These are phyloP conservation scores for Indicator indicator DNA, from an alignment of 2,113 vertebrate species.

Conservation along the genomic window DNA sequence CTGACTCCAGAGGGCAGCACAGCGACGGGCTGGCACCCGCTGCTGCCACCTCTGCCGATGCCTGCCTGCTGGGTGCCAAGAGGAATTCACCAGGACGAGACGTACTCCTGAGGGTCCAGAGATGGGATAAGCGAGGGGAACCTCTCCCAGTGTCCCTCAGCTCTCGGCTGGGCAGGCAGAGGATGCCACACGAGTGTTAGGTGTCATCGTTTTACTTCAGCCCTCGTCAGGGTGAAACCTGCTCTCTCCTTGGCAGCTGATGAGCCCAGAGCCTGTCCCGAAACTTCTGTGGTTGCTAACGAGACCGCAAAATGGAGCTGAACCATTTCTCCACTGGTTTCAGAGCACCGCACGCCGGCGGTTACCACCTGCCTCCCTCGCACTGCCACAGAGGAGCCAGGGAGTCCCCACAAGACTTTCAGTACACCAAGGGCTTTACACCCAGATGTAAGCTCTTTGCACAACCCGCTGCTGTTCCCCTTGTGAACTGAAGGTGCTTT, in stretches of 20 bases:
- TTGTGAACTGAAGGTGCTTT: neutral
- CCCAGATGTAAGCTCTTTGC: neutral
- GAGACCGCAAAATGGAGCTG: neutral
- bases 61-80: neutral
- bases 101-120: rapidly evolving
- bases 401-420: neutral
- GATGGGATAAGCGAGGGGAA: rapidly evolving
- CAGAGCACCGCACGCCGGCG: rapidly evolving
- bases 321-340: neutral
- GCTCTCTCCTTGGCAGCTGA: neutral
- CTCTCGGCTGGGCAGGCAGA: neutral
- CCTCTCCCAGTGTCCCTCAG: rapidly evolving
- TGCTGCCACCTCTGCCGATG: neutral
- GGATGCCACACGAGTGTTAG: neutral
- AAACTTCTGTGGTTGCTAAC: neutral
- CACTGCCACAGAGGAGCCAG: neutral
- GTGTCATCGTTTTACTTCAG: neutral
- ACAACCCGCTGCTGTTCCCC: neutral
- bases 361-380: neutral
- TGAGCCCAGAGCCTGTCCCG: neutral
- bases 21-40: neutral
- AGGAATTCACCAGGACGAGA: rapidly evolving
- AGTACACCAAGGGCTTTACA: neutral
- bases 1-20: slow-evolving; percentile 61
- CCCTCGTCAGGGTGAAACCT: neutral